Evolutionary conservation across 2,113 vertebrate genomes (phyloP).

Genomic region (Onychostoma macrolepis): DNA sequence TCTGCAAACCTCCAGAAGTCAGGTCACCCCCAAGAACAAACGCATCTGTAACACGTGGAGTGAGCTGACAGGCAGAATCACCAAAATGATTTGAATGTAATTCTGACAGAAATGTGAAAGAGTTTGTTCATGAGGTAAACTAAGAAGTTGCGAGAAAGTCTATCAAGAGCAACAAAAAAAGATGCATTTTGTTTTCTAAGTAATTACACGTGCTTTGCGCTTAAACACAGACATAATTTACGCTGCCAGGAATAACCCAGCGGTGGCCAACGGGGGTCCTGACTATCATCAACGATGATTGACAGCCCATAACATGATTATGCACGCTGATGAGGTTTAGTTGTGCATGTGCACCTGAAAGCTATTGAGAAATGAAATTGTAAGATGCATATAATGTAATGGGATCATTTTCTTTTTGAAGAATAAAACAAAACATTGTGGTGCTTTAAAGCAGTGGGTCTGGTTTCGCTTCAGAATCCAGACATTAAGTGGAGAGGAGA

Average conservation of each 20-base stretch:
- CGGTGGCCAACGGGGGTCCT: background rate
- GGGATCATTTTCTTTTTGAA: background rate
- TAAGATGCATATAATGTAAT: slow-evolving; percentile 6
- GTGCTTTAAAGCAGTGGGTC: background rate
- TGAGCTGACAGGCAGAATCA: background rate
- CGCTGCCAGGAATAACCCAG: background rate
- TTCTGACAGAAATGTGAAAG: background rate
- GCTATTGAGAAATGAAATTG: slow-evolving; percentile 11
- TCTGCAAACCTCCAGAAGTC: slow-evolving; percentile 40
- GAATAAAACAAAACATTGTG: background rate
- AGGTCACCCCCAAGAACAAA: slow-evolving; percentile 3
- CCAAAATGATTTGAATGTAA: background rate
- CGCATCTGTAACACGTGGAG: background rate
- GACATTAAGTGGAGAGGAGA: background rate
- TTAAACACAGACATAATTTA: slow-evolving; percentile 22
- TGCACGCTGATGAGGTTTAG: slow-evolving; percentile 26
- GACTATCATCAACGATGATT: slow-evolving; percentile 10
- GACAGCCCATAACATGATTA: slow-evolving; percentile 19
- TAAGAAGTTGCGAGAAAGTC: background rate
- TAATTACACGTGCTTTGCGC: background rate
- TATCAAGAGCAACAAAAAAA: background rate
- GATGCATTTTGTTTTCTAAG: background rate
- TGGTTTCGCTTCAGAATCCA: background rate
- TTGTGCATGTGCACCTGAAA: slow-evolving; percentile 10
- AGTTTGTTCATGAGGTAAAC: background rate